These are phyloP conservation scores for Nasonia vitripennis DNA, from an alignment of 1,140 invertebrate species.

Conservation along the genomic window DNA sequence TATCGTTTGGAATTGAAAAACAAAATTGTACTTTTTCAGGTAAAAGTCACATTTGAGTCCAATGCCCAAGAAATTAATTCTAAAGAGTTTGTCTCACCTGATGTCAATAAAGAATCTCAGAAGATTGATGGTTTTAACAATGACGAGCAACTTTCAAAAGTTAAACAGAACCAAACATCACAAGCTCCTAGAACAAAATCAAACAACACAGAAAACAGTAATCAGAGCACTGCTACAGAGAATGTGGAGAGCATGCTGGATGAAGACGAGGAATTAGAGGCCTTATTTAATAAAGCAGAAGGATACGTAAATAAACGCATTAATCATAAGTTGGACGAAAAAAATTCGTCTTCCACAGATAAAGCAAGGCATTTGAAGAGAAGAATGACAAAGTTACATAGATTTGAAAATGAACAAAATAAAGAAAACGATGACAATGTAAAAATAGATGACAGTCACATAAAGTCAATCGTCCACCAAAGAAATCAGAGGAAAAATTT, in stretches of 20 bases:
- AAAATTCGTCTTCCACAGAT: conserved; percentile 44
- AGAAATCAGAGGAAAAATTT: conserved; percentile 26
- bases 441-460: conserved; percentile 58
- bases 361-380: conserved; percentile 59
- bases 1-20: background rate
- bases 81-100: conserved; percentile 53
- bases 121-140: background rate
- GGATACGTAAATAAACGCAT: conserved; percentile 52
- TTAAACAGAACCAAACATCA: conserved; percentile 19
- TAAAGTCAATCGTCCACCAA: conserved; percentile 18
- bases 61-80: conserved; percentile 73
- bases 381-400: conserved; percentile 20
- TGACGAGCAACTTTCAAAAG: conserved; percentile 8
- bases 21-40: conserved; percentile 67
- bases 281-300: conserved; percentile 42
- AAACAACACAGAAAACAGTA: background rate
- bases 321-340: conserved; percentile 9
- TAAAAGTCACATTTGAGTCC: conserved; percentile 82
- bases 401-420: conserved; percentile 52
- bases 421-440: conserved; percentile 68
- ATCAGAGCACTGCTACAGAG: background rate
- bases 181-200: background rate
- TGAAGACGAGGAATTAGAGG: conserved; percentile 39
- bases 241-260: conserved; percentile 7
- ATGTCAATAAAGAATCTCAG: conserved; percentile 24